Evolutionary conservation across 2,888 invertebrate genomes (phyloP), one percentile per base, ranked within the genome.

Genomic region (Anoplius nigerrimus): DNA sequence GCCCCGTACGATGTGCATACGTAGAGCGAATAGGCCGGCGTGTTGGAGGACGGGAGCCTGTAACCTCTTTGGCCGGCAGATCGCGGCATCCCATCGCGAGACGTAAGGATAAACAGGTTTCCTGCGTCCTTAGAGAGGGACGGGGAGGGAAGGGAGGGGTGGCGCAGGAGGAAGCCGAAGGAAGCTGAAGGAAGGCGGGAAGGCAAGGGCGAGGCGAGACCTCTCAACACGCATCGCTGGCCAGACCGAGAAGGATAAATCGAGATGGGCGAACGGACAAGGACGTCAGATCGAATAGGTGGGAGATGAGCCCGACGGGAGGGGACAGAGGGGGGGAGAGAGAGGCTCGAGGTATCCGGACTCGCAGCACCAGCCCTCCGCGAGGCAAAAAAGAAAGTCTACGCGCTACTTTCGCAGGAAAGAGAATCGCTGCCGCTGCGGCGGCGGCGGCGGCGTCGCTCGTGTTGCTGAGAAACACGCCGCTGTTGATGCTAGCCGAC

Each of bases 91-190:
- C 74, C 79, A 82, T 83, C 77, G 79, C 75, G 75, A 78, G 75
- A 78, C 76, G 78, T 70, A 78, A 77, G 82, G 74, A 82, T 78
- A 85, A 84, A 85, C 85, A 82, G 84, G 85, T 85, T 85, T 84
- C 69, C 76, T 70, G 80, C 80, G 79, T 79, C 76, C 82, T 83
- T 69, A 63, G 46, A 42, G 59, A 34, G 54, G 67, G 73, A 65
- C 62, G 69, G 67, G 65, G 71, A 63, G 60, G 62, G 55, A 62
- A 67, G 56, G 71, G 69, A 66, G 66, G 71, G 70, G 70, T 74
- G 55, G 53, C 76, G 71, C 71, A 71, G 78, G 72, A 71, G 78
- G 72, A 68, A 72, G 64, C n/a, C n/a, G 62, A 66, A 69, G 67
- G 46, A 18, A 43, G 65, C 48, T 16, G 48, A 54, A 60, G 63